Evolutionary conservation across 2,113 vertebrate species (phyloP), one percentile per base, ranked within the genome.

Genomic region (Phylloscopus trochilus): DNA sequence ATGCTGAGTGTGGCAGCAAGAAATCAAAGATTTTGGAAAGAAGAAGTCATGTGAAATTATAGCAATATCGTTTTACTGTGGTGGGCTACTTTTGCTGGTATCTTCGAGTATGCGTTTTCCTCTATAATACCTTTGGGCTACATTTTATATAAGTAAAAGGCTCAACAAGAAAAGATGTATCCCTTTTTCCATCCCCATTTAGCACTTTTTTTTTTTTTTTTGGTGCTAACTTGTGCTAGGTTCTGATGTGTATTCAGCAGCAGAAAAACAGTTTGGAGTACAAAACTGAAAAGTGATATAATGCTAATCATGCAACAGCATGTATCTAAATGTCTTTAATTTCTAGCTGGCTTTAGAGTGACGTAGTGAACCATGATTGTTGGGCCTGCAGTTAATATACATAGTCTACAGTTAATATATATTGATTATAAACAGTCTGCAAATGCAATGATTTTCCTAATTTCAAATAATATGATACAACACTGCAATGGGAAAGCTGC

Each of bases 391-490:
- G 52, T 67, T 89, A 84, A 86, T 95, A 93, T 70, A 81, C 82
- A 35, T 82, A 66, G 22, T 21, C 12, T 33, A 6, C 15, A 90
- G 37, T 47, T 91, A 83, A 82, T 93, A 87, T 74, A 83, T 84
- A 21, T 74, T 11, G 23, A 39, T 15, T 28, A 24, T 13, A 47
- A 60, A 35, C 66, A 79, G 39, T 72, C 72, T 18, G 41, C 77
- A 92, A 89, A 55, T 82, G n/a, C 37, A 79, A 58, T 49, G 59
- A 44, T 89, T 79, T 84, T 82, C 49, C 68, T 89, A 31, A 43
- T 93, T 79, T 87, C 52, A 84, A 92, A 73, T 66, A 93, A 87
- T 81, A 47, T 19, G 70, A 39, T 83, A 87, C 81, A 81, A 73
- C 85, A 41, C 5, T n/a, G 16, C 78, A 94, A 78, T 22, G 44